Conservation (phyloP, 2,113 vertebrate genomes). For the Myiozetetes cayanensis region DNA sequence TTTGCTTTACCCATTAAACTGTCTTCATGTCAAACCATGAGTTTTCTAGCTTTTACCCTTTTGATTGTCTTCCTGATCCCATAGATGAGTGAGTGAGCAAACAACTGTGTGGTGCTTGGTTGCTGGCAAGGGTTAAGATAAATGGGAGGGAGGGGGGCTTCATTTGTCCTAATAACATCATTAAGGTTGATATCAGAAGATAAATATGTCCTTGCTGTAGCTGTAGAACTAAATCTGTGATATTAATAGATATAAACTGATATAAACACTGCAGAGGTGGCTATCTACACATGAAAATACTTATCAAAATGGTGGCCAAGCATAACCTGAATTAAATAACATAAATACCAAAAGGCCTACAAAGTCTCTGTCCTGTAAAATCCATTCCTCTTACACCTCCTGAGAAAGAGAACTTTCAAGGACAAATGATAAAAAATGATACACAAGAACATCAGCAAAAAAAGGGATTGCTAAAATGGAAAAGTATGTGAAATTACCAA, state of each 20-base stretch:
- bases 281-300: fast-evolving
- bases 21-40: neutral
- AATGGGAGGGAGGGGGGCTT: no score
- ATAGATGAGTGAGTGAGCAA: neutral
- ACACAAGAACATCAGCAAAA: neutral
- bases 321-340: neutral
- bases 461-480: neutral
- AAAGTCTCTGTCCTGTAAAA: neutral
- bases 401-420: neutral
- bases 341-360: neutral
- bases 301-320: neutral
- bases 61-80: neutral
- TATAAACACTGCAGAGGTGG: neutral
- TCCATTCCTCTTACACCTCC: neutral
- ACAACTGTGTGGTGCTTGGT: neutral
- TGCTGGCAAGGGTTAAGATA: neutral
- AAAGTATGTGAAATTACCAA: neutral
- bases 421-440: neutral
- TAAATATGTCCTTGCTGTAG: neutral
- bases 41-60: neutral
- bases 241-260: neutral
- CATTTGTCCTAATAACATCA: neutral
- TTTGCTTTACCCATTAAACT: neutral
- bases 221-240: neutral
- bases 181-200: neutral